Conservation (phyloP, 1,140 invertebrate genomes). For the Chelonus insularis region DNA sequence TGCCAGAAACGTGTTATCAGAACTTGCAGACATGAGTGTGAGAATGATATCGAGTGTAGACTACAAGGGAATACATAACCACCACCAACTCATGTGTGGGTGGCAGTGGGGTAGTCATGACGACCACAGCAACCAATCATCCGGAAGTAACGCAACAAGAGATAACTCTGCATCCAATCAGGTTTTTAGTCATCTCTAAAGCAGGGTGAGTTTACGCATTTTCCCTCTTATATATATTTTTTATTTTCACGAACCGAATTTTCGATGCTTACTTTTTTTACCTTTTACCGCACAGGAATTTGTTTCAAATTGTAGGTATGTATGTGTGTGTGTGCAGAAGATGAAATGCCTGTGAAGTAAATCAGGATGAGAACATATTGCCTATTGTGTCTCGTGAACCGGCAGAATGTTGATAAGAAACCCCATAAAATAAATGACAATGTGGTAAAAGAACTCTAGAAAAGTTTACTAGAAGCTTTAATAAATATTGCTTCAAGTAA, state of each 20-base stretch:
- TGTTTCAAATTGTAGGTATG: neutral
- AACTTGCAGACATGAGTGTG: slow-evolving; percentile 22
- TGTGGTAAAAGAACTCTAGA: neutral
- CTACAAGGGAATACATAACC: slow-evolving; percentile 15
- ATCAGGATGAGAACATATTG: neutral
- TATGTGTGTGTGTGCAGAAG: neutral
- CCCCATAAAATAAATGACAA: slow-evolving; percentile 52
- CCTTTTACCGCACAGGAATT: neutral
- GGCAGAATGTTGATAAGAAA: slow-evolving; percentile 52
- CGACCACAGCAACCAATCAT: slow-evolving; percentile 61
- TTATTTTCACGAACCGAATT: no score
- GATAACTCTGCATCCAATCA: slow-evolving; percentile 63
- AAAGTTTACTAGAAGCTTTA: neutral
- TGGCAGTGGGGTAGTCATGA: slow-evolving; percentile 58
- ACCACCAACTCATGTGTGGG: slow-evolving; percentile 41
- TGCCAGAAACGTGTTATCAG: slow-evolving; percentile 28
- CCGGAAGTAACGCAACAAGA: slow-evolving; percentile 61
- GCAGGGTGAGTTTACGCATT: slow-evolving; percentile 28
- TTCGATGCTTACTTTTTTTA: no score
- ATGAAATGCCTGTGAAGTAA: neutral
- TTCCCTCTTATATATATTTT: no score
- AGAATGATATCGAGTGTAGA: slow-evolving; percentile 27
- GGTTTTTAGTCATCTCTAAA: slow-evolving; percentile 52
- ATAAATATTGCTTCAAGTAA: neutral
- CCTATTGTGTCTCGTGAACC: slow-evolving; percentile 51